Evolutionary conservation across 1,140 invertebrate species (phyloP).

Genomic region (Schmidtea mediterranea): DNA sequence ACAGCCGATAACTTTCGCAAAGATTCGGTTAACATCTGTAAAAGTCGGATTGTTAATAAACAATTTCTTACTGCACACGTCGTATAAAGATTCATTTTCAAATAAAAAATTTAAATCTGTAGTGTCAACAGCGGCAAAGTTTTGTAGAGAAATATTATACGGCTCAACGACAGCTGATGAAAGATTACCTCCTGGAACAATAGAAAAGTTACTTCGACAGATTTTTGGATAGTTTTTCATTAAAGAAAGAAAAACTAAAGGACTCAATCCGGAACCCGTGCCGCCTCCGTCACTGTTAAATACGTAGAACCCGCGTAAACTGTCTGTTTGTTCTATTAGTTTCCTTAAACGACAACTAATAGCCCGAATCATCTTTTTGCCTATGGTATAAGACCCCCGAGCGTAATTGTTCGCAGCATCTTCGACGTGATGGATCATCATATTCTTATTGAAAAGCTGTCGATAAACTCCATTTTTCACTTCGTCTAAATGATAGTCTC

Average conservation of each 20-base stretch:
- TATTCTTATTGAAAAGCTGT: constrained; percentile 31
- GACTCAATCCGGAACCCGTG: constrained; percentile 29
- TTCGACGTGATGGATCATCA: constrained; percentile 22
- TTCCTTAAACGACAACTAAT: constrained; percentile 21
- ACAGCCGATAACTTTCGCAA: constrained; percentile 30
- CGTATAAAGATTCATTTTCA: constrained; percentile 19
- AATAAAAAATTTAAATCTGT: constrained; percentile 48
- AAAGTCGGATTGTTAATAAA: constrained; percentile 43
- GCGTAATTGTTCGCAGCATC: constrained; percentile 33
- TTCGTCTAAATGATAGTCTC: constrained; percentile 27
- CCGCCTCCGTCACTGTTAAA: constrained; percentile 63
- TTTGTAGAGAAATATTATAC: constrained; percentile 42
- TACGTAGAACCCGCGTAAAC: constrained; percentile 14
- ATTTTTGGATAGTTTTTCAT: constrained; percentile 40
- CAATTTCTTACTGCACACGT: constrained; percentile 33
- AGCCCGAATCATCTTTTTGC: constrained; percentile 8
- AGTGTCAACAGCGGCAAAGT: constrained; percentile 18
- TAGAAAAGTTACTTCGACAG: background rate
- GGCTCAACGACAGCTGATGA: constrained; percentile 14
- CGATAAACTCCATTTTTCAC: constrained; percentile 32
- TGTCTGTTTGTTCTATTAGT: constrained; percentile 30
- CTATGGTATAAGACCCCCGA: constrained; percentile 12
- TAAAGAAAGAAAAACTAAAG: constrained; percentile 12
- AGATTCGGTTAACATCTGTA: constrained; percentile 38
- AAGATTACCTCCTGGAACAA: background rate